These are phyloP conservation scores for Ptychodera flava DNA, from an alignment of 35 echinoderm and acorn worm genomes.

Conservation along the genomic window DNA sequence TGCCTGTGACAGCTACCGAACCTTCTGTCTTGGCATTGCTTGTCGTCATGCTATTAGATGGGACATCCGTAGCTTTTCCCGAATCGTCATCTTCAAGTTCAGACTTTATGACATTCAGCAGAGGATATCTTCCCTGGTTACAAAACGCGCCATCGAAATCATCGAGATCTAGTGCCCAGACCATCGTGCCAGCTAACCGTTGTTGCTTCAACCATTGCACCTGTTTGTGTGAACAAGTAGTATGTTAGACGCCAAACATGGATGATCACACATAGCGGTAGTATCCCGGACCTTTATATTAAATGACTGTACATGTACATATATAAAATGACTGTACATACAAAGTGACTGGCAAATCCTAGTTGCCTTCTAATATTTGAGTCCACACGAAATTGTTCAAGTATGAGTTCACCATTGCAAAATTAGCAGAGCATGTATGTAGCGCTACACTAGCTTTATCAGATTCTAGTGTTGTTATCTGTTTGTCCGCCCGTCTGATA, in stretches of 20 bases:
- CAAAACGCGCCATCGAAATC: constrained; percentile 28
- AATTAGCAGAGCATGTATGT: too few species aligned
- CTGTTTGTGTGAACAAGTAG: background rate
- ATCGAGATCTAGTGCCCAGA: constrained; percentile 51
- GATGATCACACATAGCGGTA: background rate
- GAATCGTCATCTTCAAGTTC: constrained; percentile 7
- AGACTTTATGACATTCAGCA: constrained; percentile 30
- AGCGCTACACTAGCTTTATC: too few species aligned
- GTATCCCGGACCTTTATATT: background rate
- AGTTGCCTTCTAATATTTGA: too few species aligned
- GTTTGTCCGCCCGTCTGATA: too few species aligned
- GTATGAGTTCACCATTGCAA: too few species aligned
- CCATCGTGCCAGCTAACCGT: constrained; percentile 33
- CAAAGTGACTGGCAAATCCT: background rate
- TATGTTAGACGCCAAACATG: background rate
- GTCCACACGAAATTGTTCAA: too few species aligned
- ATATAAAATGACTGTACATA: background rate
- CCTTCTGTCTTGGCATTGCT: background rate
- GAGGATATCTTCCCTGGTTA: constrained; percentile 24
- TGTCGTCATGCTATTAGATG: background rate
- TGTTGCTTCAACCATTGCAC: constrained; percentile 22
- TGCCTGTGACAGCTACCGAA: too few species aligned
- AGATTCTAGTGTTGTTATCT: too few species aligned
- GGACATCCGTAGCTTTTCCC: background rate
- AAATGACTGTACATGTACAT: background rate